These are phyloP conservation scores for Megaceryle alcyon DNA, from an alignment of 2,797 vertebrate genomes.

Conservation along the genomic window DNA sequence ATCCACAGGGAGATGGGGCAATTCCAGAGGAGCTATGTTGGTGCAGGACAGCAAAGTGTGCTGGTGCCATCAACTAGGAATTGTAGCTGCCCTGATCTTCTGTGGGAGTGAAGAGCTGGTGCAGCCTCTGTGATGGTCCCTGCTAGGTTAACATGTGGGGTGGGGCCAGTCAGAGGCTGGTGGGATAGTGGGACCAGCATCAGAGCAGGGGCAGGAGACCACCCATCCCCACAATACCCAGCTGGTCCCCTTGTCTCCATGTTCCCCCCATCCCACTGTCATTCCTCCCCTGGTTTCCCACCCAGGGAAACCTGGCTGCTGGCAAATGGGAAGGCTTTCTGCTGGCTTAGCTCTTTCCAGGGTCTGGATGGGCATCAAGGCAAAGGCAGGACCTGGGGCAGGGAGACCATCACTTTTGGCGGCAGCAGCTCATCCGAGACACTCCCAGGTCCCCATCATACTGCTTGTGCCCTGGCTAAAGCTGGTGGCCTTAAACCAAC, in stretches of 20 bases:
- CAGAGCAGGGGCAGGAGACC: background rate
- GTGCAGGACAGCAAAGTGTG: background rate
- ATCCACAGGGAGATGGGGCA: background rate
- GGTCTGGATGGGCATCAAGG: background rate
- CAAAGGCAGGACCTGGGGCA: background rate
- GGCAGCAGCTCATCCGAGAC: background rate
- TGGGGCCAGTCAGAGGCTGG: background rate
- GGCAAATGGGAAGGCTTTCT: fast-evolving
- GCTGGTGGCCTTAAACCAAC: background rate
- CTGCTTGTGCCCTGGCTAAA: background rate
- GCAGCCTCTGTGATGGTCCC: fast-evolving
- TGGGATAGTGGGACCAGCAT: fast-evolving
- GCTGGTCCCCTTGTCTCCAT: fast-evolving
- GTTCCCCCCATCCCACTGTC: background rate
- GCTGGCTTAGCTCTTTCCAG: background rate
- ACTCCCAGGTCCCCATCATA: background rate
- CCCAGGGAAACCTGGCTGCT: background rate
- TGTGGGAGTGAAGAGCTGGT: background rate
- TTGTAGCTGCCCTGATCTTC: background rate
- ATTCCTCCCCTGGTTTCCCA: background rate
- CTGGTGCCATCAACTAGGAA: background rate
- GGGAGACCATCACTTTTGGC: background rate
- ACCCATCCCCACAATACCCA: background rate
- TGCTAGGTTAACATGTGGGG: fast-evolving
- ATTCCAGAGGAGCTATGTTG: background rate